A percentile compares a stretch with the other conserved stretches of the same genome.
Conservation (phyloP, 2,113 vertebrate species). For the Ivindomyrus marchei region DNA sequence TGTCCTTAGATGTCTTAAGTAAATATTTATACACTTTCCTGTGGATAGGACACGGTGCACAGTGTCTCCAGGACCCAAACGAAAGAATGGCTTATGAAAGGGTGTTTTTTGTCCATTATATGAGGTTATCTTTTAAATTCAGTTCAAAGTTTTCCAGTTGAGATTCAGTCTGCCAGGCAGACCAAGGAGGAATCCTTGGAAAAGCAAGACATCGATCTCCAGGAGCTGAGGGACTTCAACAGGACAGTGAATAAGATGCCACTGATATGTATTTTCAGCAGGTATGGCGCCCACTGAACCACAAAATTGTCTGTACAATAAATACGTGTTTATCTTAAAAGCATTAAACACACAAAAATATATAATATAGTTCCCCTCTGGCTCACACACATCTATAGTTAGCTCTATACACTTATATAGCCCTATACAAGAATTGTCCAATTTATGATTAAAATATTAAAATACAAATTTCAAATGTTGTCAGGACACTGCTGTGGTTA, state of each 20-base stretch:
- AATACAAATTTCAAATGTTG: background rate
- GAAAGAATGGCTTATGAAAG: too few relatives aligned
- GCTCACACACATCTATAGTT: too few relatives aligned
- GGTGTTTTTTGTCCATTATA: background rate
- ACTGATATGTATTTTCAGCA: constrained; percentile 72
- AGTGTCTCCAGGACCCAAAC: too few relatives aligned
- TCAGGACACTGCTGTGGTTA: background rate
- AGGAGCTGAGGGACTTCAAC: too few relatives aligned
- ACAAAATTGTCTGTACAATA: background rate
- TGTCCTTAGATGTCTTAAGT: background rate
- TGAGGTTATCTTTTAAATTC: background rate
- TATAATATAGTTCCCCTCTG: too few relatives aligned
- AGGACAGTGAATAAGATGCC: constrained; percentile 19
- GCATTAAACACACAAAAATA: background rate
- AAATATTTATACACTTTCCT: too few relatives aligned
- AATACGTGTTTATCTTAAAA: background rate
- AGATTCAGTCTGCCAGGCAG: constrained; percentile 48
- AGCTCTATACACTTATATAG: too few relatives aligned
- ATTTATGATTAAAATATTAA: background rate
- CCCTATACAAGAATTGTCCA: too few relatives aligned
- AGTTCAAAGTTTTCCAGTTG: background rate
- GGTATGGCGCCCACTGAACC: constrained; percentile 52
- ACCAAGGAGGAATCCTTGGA: constrained; percentile 67
- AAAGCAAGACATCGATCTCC: constrained; percentile 65
- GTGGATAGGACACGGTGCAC: too few relatives aligned